Conservation (phyloP, 2,888 invertebrate species). For the Caenorhabditis panamensis region DNA sequence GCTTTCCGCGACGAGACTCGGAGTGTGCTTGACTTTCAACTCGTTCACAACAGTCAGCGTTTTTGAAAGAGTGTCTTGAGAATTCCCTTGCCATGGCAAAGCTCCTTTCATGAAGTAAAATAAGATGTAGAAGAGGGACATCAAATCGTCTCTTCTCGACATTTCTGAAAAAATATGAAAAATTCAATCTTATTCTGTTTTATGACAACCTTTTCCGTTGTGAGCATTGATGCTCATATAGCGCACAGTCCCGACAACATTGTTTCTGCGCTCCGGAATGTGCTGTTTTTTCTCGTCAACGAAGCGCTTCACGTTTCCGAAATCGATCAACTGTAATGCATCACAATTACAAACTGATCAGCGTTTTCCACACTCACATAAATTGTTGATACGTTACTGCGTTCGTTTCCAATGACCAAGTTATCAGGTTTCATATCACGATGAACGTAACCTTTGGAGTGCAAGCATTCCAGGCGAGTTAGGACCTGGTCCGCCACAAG, state of each 20-base stretch:
- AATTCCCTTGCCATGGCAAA: neutral
- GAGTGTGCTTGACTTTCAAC: neutral
- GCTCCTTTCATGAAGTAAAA: neutral
- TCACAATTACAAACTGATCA: too few relatives aligned
- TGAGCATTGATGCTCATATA: slow-evolving; percentile 12
- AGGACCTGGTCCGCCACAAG: slow-evolving; percentile 12
- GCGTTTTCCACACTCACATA: too few relatives aligned
- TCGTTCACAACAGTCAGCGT: neutral
- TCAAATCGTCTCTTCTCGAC: slow-evolving; percentile 11
- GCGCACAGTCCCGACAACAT: neutral
- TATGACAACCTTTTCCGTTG: neutral
- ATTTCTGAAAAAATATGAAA: neutral
- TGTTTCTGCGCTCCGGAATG: neutral
- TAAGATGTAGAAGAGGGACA: slow-evolving; percentile 1
- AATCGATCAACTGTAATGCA: slow-evolving; percentile 8
- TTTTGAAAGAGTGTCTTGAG: neutral
- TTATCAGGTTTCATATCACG: slow-evolving; percentile 13
- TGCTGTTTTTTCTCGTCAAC: neutral
- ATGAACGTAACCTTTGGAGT: slow-evolving; percentile 10
- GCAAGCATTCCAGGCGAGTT: neutral
- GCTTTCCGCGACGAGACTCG: neutral
- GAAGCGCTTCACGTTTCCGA: neutral
- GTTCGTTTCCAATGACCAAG: neutral
- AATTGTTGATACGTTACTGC: neutral
- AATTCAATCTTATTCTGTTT: too few relatives aligned